phyloP scores from a whole-genome alignment of 2,797 vertebrate genomes.

The Gobio occitaniae region DNA sequence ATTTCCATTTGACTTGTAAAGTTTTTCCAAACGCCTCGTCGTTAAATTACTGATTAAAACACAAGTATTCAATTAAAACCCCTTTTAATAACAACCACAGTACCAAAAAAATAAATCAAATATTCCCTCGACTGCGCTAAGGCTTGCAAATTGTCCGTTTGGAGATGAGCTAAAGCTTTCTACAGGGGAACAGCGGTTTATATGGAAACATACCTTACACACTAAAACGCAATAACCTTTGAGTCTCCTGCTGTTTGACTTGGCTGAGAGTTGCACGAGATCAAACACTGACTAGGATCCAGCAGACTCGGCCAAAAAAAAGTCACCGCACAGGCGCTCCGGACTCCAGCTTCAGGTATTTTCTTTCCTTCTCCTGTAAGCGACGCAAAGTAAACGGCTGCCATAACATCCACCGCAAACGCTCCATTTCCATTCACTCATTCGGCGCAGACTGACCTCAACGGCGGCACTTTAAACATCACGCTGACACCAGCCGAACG shows the following conservation, averaged over 20 bases:
- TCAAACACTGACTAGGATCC: constrained; percentile 81
- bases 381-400: constrained; percentile 71
- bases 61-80: constrained; percentile 63
- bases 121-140: constrained; percentile 71
- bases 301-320: constrained; percentile 79
- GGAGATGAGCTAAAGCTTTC: constrained; percentile 68
- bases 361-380: constrained; percentile 78
- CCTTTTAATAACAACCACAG: constrained; percentile 60
- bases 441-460: constrained; percentile 50
- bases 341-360: constrained; percentile 79
- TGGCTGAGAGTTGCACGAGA: constrained; percentile 76
- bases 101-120: constrained; percentile 64
- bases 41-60: constrained; percentile 60
- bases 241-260: constrained; percentile 81
- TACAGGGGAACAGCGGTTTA: constrained; percentile 75
- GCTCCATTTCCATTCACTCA: constrained; percentile 44
- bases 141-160: constrained; percentile 74
- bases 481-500: not conserved
- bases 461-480: constrained; percentile 12
- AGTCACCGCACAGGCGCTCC: constrained; percentile 73
- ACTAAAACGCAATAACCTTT: constrained; percentile 83
- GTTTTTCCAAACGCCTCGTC: constrained; percentile 17
- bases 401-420: constrained; percentile 59
- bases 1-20: not conserved
- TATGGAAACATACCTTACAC: constrained; percentile 83